Base-by-base conservation (phyloP, 2,797 vertebrate species). In the Protosalanx chinensis region DNA sequence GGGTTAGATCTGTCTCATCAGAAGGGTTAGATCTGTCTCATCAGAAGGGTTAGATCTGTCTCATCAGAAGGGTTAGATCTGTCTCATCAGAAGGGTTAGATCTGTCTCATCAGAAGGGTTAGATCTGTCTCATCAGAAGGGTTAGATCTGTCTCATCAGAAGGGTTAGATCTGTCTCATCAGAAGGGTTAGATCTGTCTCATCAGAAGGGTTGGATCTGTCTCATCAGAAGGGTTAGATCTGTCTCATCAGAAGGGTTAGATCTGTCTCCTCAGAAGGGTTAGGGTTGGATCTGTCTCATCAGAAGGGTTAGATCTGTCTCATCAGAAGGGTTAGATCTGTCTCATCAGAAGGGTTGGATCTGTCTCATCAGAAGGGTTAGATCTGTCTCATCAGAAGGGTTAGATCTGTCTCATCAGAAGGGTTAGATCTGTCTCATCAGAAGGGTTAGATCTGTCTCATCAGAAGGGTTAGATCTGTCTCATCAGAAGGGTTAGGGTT, bases 321-420 rank as follows among this genome's bases (percentile, higher is more conserved):
- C n/a, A n/a, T n/a, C 53, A 79, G 81, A 2, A 41, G 30, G 73
- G 20, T 5, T 65, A 2, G 56, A 23, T 63, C 23, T 16, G 6
- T 23, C 10, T 30, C n/a, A n/a, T n/a, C n/a, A n/a, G n/a, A n/a
- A n/a, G n/a, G n/a, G n/a, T n/a, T n/a, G n/a, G n/a, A n/a, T n/a
- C n/a, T n/a, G n/a, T n/a, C n/a, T n/a, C n/a, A n/a, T n/a, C 53
- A 79, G 81, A 2, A 41, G 30, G 73, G 20, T 5, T 65, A 2
- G 56, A 23, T 63, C 23, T 16, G 6, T 23, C 10, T 30, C n/a
- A n/a, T n/a, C 53, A 79, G 81, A 2, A 41, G 30, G 73, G 20
- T 5, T 65, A 2, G 56, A 23, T 63, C 23, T 16, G 6, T 23
- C 10, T 30, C n/a, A n/a, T n/a, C 53, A 79, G 81, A 2, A 41